A percentile compares a stretch with the other conserved stretches of the same genome.
Conservation (phyloP, 1,140 invertebrate genomes). For the Brachionus asplanchnoidis region DNA sequence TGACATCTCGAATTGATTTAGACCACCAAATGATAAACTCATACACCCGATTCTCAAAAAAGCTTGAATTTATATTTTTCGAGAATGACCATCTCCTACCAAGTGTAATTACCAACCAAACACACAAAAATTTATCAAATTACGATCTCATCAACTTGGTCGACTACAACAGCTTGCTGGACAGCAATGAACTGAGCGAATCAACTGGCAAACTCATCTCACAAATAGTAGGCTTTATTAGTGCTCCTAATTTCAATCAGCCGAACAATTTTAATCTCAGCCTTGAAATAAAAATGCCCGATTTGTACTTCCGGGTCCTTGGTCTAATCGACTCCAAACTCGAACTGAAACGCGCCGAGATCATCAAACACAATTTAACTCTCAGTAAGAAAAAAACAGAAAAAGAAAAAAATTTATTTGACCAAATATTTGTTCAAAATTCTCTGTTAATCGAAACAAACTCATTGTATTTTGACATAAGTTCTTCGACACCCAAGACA, state of each 20-base stretch:
- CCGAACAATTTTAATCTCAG: conserved; percentile 25
- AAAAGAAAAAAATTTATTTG: conserved; percentile 32
- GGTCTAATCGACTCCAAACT: not conserved
- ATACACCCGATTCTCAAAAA: not conserved
- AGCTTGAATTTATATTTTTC: not conserved
- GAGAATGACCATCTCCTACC: not conserved
- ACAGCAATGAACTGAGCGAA: not conserved
- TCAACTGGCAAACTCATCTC: not conserved
- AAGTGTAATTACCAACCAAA: not conserved
- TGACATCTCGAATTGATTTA: not conserved
- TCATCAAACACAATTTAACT: not conserved
- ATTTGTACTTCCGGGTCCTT: not conserved
- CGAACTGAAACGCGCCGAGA: not conserved
- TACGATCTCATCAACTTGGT: not conserved
- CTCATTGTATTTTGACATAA: not conserved
- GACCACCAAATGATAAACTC: not conserved
- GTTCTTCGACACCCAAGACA: not conserved
- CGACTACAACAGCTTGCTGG: not conserved
- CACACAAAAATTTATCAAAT: not conserved
- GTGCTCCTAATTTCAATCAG: not conserved
- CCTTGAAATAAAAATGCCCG: conserved; percentile 9
- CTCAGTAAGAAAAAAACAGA: not conserved
- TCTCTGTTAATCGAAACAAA: not conserved
- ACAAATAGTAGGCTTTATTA: not conserved
- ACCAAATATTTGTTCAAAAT: conserved; percentile 14